Evolutionary conservation across 2,888 invertebrate species (phyloP), one percentile per base, ranked within the genome.

Genomic region (Limnephilus lunatus): DNA sequence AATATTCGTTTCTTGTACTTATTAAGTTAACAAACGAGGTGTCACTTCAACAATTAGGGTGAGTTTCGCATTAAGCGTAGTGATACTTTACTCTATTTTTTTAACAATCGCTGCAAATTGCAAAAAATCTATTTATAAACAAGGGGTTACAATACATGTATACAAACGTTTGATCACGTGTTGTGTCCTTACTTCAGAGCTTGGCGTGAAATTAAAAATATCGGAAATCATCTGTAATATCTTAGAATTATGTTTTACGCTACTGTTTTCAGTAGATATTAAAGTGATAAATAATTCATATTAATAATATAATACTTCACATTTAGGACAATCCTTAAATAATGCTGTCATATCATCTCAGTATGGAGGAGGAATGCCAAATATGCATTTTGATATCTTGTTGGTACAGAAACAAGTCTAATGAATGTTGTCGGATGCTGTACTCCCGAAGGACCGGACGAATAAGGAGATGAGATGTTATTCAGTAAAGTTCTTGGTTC

Each of bases 331-430:
- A 68, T 68, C 68, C 9, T 68, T 68, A 68, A 68, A 68, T 68
- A 68, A 68, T 68, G n/a, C 68, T n/a, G 68, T 68, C 68, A 68
- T n/a, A 68, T 68, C 68, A 25, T 25, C 68, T 68, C 68, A 68
- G 68, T 68, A 68, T 9, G 68, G 68, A n/a, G 25, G 68, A 25
- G 68, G 68, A 68, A 68, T 68, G 68, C 25, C 5, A 25, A 68
- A 68, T 68, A 68, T 68, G 68, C 68, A 68, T 68, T 68, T 68
- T 68, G 68, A 68, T 68, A 68, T 68, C 68, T 68, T 68, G 68
- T 68, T 68, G 68, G 68, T 68, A 68, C 68, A 68, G 68, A 68
- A 68, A 68, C 68, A 68, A 68, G 68, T 68, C 68, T 68, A 68
- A 68, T 68, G 68, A 68, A 68, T 68, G 68, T 68, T 68, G 68